Base-by-base conservation (phyloP, 2,797 vertebrate species). In the Geotrypetes seraphini region DNA sequence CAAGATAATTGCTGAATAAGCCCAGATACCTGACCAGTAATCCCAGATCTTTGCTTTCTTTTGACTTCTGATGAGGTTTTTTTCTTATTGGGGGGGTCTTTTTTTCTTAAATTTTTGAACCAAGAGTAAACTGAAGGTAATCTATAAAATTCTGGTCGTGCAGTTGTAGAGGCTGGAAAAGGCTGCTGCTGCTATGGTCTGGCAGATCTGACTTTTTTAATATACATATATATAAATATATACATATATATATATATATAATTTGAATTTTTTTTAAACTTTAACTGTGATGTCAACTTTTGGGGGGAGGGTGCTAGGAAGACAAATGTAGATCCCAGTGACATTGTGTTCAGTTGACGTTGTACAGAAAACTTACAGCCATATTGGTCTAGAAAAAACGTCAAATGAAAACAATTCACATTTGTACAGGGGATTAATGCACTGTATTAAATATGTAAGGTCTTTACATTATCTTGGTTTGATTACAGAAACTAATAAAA, bases 401-500 rank as follows among this genome's bases (percentile, higher is more conserved):
- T 83, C 85, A 73, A 80, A 78, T 71, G 76, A 80, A 72, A 71
- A 70, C 73, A 84, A 81, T 82, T 91, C 87, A 84, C 91, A 90
- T 87, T 94, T 96, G 91, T 97, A 96, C 91, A 96, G 89, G 92
- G 89, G 88, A n/a, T 19, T 92, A 90, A 91, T 81, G 77, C 89
- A 88, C 90, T 97, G 90, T 97, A 96, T 94, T 91, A 93, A 95
- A 93, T 92, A 96, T 94, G 91, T 97, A 97, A 77, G 89, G 89
- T 97, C 92, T 96, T 31, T 97, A 95, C 92, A 89, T 95, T 85
- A 71, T 84, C 75, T 81, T 89, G 88, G 92, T 99, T 99, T 98
- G 92, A 92, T 96, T 97, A 97, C 91, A 93, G 87, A 96, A 95
- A 97, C 94, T 96, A 99, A 97, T 99, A 97, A 98, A 97, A 90